Evolutionary conservation across 1,140 invertebrate genomes (phyloP).

Genomic region (Cotesia chilonis): DNA sequence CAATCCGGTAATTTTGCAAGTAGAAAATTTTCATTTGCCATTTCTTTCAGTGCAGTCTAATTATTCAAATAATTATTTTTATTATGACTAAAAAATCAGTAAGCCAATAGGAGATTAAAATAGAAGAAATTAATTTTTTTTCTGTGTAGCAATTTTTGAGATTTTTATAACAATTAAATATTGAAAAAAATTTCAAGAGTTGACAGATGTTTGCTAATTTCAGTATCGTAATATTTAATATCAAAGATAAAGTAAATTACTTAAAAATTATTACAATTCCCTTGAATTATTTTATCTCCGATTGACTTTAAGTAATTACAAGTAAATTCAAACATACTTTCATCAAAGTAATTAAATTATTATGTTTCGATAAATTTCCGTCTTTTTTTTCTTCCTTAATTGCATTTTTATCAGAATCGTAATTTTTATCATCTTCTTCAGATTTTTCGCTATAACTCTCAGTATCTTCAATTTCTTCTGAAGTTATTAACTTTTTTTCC

Average conservation of each 20-base stretch:
- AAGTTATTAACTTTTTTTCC: neutral
- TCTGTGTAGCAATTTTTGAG: too few species aligned
- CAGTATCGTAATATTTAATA: too few species aligned
- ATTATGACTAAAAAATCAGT: neutral
- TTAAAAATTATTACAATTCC: too few species aligned
- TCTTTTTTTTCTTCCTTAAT: neutral
- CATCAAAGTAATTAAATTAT: conserved; percentile 5
- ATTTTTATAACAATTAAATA: too few species aligned
- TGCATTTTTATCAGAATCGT: conserved; percentile 12
- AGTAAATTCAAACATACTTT: conserved; percentile 6
- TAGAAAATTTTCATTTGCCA: conserved; percentile 52
- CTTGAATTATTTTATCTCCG: too few species aligned
- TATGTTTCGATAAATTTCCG: neutral
- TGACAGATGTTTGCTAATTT: too few species aligned
- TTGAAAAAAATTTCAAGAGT: too few species aligned
- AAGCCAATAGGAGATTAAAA: neutral
- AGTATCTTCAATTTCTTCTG: neutral
- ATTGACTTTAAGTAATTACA: too few species aligned
- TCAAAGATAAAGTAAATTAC: too few species aligned
- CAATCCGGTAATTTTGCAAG: conserved; percentile 56
- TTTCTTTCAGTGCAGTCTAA: conserved; percentile 51
- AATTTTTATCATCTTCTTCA: conserved; percentile 37
- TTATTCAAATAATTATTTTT: conserved; percentile 1
- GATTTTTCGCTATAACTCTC: conserved; percentile 29
- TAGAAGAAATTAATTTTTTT: too few species aligned